Evolutionary conservation across 2,888 invertebrate species (phyloP), one percentile per base, ranked within the genome.

Genomic region (Dichetophora obliterata): DNA sequence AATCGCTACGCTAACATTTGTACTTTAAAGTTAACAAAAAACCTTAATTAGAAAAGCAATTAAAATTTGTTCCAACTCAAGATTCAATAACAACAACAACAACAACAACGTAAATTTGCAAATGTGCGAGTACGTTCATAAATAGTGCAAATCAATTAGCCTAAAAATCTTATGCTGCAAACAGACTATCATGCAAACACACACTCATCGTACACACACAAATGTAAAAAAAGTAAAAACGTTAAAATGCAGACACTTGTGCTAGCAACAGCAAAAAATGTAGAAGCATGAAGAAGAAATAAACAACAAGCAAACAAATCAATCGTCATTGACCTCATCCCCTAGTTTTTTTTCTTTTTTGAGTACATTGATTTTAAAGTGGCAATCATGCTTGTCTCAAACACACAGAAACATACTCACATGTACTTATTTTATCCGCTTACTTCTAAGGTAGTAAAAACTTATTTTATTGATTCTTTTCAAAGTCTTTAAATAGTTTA

Each of bases 241-340:
- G 14, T 59, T 27, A 59, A 59, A 22, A 27, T 24, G 24, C 19
- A 22, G 54, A 22, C 54, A 22, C 19, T 19, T 2, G 19, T 54
- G 19, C 19, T 9, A 22, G 54, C 54, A 54, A 22, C 19, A 5
- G 19, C 54, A 5, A 6, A 19, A 54, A 19, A 54, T 2, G 19
- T 9, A 22, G 24, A 19, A 59, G 31, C 31, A 31, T 31, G 57
- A 14, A 11, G 57, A 22, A 59, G 19, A 22, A 54, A 19, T 54
- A 54, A 54, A 27, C 19, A 27, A 22, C 14, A 24, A 22, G 27
- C 57, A 24, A 22, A 22, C 57, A 59, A 59, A 59, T 59, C 57
- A 59, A 59, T 59, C 19, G 57, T n/a, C 57, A 59, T 59, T 59
- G 57, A 59, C 57, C 57, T 59, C 57, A 14, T 59, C 57, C 19